Evolutionary conservation across 2,888 invertebrate species (phyloP), one percentile per base, ranked within the genome.

Genomic region (Saturnia pavonia): DNA sequence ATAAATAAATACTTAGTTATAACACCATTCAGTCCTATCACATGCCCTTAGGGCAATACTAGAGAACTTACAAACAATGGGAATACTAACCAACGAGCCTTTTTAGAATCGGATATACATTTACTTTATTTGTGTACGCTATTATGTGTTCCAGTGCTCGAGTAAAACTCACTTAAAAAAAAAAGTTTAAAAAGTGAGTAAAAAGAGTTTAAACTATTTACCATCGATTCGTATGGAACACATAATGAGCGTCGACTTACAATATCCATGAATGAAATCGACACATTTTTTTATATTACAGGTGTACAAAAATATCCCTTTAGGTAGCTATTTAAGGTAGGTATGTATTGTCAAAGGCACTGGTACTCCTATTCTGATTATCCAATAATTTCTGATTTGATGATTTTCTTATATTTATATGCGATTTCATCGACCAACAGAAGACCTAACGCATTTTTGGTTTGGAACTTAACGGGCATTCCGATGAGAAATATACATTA

Each of bases 301-400:
- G 87, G 85, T 88, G 88, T 93, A 93, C 87, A 92, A 93, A 93
- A 93, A 93, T 92, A 94, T 92, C 82, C 86, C 76, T 89, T 87
- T 87, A 88, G 82, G 80, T 82, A 87, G 84, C 84, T 90, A 89
- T 89, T 87, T 86, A 88, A 80, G 89, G 85, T 90, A 91, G 92
- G 93, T 94, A 92, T 93, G 92, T 92, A 89, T 92, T 88, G 89
- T 90, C 85, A 85, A 94, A 94, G 94, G 94, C 94, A 93, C 94
- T 94, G 93, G 92, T 92, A 89, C 85, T 82, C 84, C 86, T 89
- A 87, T 78, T 77, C 82, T 86, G 89, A 86, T 84, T 85, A 84
- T 77, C 82, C 79, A 79, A 86, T 85, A 88, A 82, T 81, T 81
- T 86, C 86, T 83, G 87, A 80, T 70, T 19, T 65, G 22, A 69